Evolutionary conservation across 2,888 invertebrate genomes (phyloP).

Genomic region (Gnatocerus cornutus): DNA sequence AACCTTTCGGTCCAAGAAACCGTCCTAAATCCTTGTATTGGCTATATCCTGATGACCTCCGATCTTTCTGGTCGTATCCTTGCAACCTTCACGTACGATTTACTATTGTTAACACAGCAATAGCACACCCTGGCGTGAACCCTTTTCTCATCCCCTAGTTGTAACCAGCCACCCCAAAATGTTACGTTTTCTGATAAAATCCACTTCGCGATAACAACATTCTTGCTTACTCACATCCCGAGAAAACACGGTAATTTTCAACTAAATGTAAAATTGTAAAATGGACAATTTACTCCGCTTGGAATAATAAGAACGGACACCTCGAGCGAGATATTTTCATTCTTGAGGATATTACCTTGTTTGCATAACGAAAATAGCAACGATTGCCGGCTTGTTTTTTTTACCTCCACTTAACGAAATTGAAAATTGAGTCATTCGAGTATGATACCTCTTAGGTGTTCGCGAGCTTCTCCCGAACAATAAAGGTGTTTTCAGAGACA

Average conservation of each 20-base stretch:
- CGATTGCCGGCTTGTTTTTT: too few relatives aligned
- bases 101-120: conserved; percentile 49
- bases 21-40: conserved; percentile 61
- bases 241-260: background rate
- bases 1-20: conserved; percentile 60
- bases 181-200: conserved; percentile 43
- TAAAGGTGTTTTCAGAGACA: conserved; percentile 39
- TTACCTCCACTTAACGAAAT: too few relatives aligned
- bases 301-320: background rate
- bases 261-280: conserved; percentile 12
- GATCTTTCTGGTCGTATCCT: conserved; percentile 52
- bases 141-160: conserved; percentile 38
- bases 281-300: background rate
- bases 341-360: background rate
- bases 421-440: too few relatives aligned
- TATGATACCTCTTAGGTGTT: too few relatives aligned
- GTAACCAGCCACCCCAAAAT: conserved; percentile 11
- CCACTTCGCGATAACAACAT: conserved; percentile 7
- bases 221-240: conserved; percentile 14
- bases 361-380: conserved; percentile 7
- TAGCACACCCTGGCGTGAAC: conserved; percentile 40
- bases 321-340: background rate
- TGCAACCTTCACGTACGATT: conserved; percentile 59
- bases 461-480: too few relatives aligned
- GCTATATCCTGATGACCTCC: conserved; percentile 61